These are phyloP conservation scores for Molossus molossus DNA, from an alignment of 2,797 vertebrate species.

Conservation along the genomic window DNA sequence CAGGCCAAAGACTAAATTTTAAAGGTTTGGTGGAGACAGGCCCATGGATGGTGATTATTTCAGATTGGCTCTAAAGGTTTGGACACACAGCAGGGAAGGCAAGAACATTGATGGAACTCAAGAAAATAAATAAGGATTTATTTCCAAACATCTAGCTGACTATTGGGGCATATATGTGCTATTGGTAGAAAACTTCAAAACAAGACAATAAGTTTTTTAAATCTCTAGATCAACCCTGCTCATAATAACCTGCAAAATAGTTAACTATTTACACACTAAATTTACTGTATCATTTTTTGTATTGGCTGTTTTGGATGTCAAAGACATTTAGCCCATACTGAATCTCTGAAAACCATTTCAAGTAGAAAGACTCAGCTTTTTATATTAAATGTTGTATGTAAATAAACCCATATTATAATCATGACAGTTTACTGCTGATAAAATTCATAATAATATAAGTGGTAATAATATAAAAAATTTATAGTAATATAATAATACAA, in stretches of 20 bases:
- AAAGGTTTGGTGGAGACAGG: background rate
- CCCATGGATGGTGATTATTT: background rate
- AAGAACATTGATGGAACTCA: background rate
- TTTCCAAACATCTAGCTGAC: background rate
- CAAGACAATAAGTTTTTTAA: background rate
- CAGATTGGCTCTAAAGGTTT: background rate
- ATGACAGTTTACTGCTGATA: background rate
- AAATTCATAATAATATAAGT: background rate
- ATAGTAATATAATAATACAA: background rate
- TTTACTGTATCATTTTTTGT: background rate
- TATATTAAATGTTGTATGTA: background rate
- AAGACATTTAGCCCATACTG: background rate
- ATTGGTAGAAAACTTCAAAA: background rate
- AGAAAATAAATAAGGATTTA: background rate
- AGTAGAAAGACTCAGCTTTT: background rate
- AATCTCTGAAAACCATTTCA: conserved; percentile 39
- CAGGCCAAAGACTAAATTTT: background rate
- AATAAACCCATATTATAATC: conserved; percentile 5
- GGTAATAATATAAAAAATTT: too few relatives aligned
- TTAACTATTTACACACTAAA: background rate
- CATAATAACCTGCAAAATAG: background rate
- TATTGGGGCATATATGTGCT: background rate
- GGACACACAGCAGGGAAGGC: background rate
- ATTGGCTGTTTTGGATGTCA: conserved; percentile 8
- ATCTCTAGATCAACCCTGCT: background rate